Base-by-base conservation (phyloP, 2,888 invertebrate species). In the Leucophenga montana region DNA sequence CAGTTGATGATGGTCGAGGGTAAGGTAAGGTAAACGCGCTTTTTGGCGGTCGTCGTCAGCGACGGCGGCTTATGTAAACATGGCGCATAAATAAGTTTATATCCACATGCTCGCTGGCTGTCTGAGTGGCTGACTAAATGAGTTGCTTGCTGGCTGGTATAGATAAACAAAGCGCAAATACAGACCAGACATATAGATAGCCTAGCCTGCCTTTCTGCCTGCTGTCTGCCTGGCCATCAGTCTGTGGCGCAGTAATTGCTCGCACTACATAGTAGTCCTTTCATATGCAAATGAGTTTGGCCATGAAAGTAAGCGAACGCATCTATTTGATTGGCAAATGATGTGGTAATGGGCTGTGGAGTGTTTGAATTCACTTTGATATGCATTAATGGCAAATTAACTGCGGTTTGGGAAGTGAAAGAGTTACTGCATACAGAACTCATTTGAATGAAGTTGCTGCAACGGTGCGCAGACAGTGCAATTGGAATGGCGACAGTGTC, bases 331-430 rank as follows among this genome's bases (percentile, higher is more conserved):
- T 59, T 68, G 67, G 70, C 57, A 59, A 50, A 50, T 69, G 66
- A 77, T 74, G 74, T 74, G 79, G 78, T 81, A 81, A 81, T 84
- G 80, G 81, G 73, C 82, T 81, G 85, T 81, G 82, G 85, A 81
- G 81, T 81, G 81, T 81, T 83, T 84, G 82, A 77, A 77, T 85
- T 72, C 81, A 81, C 81, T 81, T 81, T 84, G 82, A 83, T 82
- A 81, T 81, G 81, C 85, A 83, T 83, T 81, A 78, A 84, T 84
- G 85, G 82, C 82, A 18, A n/a, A 50, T 50, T 50, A 16, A 50
- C 50, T 50, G 39, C 39, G 39, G 39, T 39, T 39, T 39, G 39
- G 9, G 39, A 39, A 39, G 39, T 39, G 9, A 39, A 11, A 39
- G 39, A 39, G 39, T 39, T 39, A 1, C 9, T 1, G 39, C 9